These are phyloP conservation scores for Pseudochirops cupreus DNA, from an alignment of 2,797 vertebrate genomes.

Conservation along the genomic window DNA sequence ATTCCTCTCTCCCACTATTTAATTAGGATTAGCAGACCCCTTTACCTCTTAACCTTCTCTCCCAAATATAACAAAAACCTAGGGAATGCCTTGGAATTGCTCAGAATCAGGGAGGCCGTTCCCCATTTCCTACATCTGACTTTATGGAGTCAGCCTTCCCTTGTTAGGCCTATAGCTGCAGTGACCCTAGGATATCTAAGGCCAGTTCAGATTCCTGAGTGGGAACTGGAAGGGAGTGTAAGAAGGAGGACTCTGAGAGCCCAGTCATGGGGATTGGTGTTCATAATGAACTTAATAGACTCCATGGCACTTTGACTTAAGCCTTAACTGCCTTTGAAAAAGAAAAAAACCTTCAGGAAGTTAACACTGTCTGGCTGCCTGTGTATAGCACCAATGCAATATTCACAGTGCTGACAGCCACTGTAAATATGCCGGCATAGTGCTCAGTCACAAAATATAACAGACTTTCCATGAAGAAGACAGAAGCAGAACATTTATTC, in stretches of 20 bases:
- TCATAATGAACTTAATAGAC: not conserved
- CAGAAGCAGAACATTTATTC: too few species aligned
- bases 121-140: not conserved
- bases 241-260: not conserved
- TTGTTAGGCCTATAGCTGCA: not conserved
- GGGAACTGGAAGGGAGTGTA: not conserved
- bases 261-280: not conserved
- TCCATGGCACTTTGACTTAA: not conserved
- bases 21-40: not conserved
- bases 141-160: not conserved
- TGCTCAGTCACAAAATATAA: too few species aligned
- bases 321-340: not conserved
- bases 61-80: not conserved
- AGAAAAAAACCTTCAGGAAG: not conserved
- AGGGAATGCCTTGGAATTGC: not conserved
- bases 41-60: not conserved
- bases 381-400: too few species aligned
- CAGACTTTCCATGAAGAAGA: too few species aligned
- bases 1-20: not conserved
- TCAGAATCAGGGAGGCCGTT: not conserved
- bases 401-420: too few species aligned
- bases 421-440: too few species aligned
- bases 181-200: not conserved
- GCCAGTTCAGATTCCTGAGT: not conserved
- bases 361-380: not conserved